Conservation (phyloP, 2,797 vertebrate species). For the Fistularia tabacaria region DNA sequence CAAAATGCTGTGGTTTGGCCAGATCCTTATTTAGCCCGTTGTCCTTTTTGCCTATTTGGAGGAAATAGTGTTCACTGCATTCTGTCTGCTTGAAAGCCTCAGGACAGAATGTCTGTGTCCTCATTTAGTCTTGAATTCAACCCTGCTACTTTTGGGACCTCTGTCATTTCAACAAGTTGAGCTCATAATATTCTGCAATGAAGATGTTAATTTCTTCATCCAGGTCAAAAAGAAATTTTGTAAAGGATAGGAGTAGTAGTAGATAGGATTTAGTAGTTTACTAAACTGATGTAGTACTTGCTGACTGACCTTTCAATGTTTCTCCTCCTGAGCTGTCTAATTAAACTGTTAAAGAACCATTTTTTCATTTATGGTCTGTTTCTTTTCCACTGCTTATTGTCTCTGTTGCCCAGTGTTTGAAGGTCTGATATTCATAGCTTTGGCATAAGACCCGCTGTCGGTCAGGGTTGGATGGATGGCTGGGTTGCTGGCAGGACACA, state of each 20-base stretch:
- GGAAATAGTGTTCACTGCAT: slow-evolving; percentile 6
- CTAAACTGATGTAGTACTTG: slow-evolving; percentile 4
- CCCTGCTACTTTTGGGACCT: slow-evolving; percentile 19
- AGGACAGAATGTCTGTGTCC: slow-evolving; percentile 4
- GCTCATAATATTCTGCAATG: not conserved
- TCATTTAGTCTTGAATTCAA: slow-evolving; percentile 27
- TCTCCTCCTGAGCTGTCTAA: not conserved
- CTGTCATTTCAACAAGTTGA: slow-evolving; percentile 11
- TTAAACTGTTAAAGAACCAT: not conserved
- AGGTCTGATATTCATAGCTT: slow-evolving; percentile 21
- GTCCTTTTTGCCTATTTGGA: slow-evolving; percentile 12
- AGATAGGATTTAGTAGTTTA: not conserved
- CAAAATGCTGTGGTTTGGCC: slow-evolving; percentile 14
- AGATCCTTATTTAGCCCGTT: slow-evolving; percentile 15
- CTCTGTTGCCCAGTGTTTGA: slow-evolving; percentile 14
- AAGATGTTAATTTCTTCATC: too few relatives aligned
- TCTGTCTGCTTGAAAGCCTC: too few relatives aligned
- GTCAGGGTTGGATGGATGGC: slow-evolving; percentile 39
- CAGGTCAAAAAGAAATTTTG: too few relatives aligned
- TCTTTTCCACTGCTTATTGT: slow-evolving; percentile 10
- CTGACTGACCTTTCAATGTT: slow-evolving; percentile 1
- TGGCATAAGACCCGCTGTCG: slow-evolving; percentile 41
- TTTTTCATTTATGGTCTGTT: not conserved
- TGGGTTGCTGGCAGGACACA: slow-evolving; percentile 39
- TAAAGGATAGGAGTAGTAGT: too few relatives aligned